Base-by-base conservation (phyloP, 2,888 invertebrate species). In the Clanis bilineata region DNA sequence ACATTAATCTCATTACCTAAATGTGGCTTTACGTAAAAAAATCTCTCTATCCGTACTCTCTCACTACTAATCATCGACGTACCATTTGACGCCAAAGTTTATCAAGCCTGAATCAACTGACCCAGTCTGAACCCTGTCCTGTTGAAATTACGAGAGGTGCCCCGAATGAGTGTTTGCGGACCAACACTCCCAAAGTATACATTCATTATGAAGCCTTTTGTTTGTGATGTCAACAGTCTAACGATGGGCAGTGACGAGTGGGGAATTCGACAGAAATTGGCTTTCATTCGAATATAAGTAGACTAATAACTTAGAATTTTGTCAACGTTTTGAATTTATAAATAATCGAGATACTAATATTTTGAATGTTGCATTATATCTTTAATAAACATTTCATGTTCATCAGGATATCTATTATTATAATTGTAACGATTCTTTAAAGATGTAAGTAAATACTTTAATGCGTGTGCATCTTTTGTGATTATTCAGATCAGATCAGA, bases 91-190 rank as follows among this genome's bases (percentile, higher is more conserved):
- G 0, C 28, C 3, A 10, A n/a, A 51, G 7, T n/a, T 7, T 15
- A 18, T 32, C 22, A 56, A 25, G 7, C 22, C 5, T 12, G 0
- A 41, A 23, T 25, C 23, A 22, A 58, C 12, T 18, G 12, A 45
- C 38, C 22, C 9, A 18, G 5, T 38, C 10, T 2, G n/a, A 39
- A 39, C 4, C 39, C 39, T 15, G 39, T 39, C 39, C 47, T 51
- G 25, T 39, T 41, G 47, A 51, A 51, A 51, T 51, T 51, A 32
- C 23, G 28, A 51, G 51, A 51, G 41, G 41, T 67, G 66, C 56
- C 70, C 70, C 59, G 44, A 70, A 69, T 69, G 65, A 68, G 62
- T 71, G 71, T 71, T 70, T 70, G 59, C 56, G 7, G 36, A 55
- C 57, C 63, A 65, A 65, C 70, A 68, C 60, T 64, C 63, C 36